Evolutionary conservation across 1,140 invertebrate species (phyloP).

Genomic region (Micrasema longulum): DNA sequence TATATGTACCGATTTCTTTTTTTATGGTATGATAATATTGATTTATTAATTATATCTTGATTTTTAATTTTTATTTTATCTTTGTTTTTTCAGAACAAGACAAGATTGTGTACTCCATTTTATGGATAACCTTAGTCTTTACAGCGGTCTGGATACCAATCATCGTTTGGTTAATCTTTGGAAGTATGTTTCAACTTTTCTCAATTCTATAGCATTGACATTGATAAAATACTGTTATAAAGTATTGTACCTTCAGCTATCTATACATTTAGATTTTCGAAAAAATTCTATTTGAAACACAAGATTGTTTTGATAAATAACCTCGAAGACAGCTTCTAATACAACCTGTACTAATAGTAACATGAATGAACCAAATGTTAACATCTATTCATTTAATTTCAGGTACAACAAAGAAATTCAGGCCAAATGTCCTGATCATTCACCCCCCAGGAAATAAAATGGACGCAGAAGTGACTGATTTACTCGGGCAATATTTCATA

Average conservation of each 20-base stretch:
- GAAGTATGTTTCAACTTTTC: slow-evolving; percentile 38
- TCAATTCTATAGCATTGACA: neutral
- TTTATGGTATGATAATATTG: neutral
- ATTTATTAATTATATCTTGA: neutral
- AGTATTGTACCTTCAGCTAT: neutral
- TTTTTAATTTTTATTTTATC: slow-evolving; percentile 31
- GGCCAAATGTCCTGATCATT: slow-evolving; percentile 40
- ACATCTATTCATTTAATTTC: slow-evolving; percentile 14
- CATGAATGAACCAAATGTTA: neutral
- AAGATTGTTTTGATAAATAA: neutral
- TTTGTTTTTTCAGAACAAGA: slow-evolving; percentile 37
- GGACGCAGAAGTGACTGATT: slow-evolving; percentile 32
- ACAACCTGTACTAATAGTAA: neutral
- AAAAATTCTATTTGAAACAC: neutral
- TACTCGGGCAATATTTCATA: slow-evolving; percentile 37
- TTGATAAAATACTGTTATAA: neutral
- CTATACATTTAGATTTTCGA: neutral
- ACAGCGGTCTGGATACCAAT: slow-evolving; percentile 28
- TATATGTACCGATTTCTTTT: neutral
- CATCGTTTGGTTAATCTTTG: slow-evolving; percentile 19
- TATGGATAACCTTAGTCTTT: slow-evolving; percentile 42
- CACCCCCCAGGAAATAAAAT: slow-evolving; percentile 33
- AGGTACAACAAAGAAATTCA: slow-evolving; percentile 35
- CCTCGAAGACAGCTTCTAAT: neutral
- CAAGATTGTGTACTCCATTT: slow-evolving; percentile 40